Base-by-base conservation (phyloP, 2,797 vertebrate species). In the Gymnothorax javanicus region DNA sequence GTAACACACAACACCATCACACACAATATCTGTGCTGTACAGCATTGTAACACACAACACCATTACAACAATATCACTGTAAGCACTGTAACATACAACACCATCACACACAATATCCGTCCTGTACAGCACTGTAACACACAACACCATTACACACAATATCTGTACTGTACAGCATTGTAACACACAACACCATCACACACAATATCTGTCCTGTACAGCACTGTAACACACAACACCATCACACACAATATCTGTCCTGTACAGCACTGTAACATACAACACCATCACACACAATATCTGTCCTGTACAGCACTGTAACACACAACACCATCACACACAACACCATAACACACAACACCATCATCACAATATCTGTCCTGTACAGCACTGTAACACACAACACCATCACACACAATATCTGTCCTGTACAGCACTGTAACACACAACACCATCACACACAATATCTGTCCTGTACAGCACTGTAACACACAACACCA, bases 351-450 rank as follows among this genome's bases (percentile, higher is more conserved):
- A n/a, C n/a, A n/a, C n/a, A n/a, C n/a, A n/a, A n/a, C n/a, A n/a
- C n/a, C n/a, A n/a, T n/a, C n/a, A n/a, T n/a, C n/a, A n/a, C n/a
- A n/a, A 43, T 43, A 43, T 43, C 33, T 43, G 33, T 43, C 93
- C 98, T 98, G 91, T 99, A 98, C 91, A 99, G 94, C 92, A 99
- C 98, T 99, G 96, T 79, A 11, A 43, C 33, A 43, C 33, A 43
- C 33, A 43, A 43, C 33, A 43, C 33, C 33, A 2, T 43, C 33
- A 43, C 33, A 43, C 33, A 43, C 33, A 43, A 43, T 43, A 43
- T 43, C 33, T 43, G 33, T 43, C 93, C 98, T 98, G 91, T 99
- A 98, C 91, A 99, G 94, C 92, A 99, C 98, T 99, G 96, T 79
- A 11, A 43, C 33, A 43, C 33, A 43, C 33, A 43, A 43, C 33